Base-by-base conservation (phyloP, 2,888 invertebrate genomes). In the Diachrysia chrysitis region DNA sequence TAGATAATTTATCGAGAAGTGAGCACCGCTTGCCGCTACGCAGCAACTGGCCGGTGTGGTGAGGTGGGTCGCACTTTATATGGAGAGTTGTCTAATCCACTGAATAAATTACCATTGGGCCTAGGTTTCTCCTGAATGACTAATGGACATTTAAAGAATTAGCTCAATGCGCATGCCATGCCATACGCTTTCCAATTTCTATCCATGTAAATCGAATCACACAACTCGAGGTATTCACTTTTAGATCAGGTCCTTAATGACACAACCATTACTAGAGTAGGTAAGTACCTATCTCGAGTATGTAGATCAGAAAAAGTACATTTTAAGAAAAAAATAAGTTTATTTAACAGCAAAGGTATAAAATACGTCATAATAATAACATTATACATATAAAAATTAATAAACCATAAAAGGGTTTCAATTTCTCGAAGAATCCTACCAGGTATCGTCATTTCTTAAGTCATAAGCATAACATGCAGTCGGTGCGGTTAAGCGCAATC, bases 71-170 rank as follows among this genome's bases (percentile, higher is more conserved):
- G 89, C 89, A 88, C 93, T 93, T 92, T 92, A 93, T 91, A 93
- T 91, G 92, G 93, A 90, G 89, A 92, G 90, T 90, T 89, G 92
- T 92, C 90, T 92, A 90, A 92, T 92, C 89, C 86, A 85, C 86
- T 89, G 92, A 88, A 93, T 93, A 92, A 90, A 94, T 94, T 90
- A 90, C 91, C 87, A 89, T 73, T 85, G 86, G 85, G 79, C 87
- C 89, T 91, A 90, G 89, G 93, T 94, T 93, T 93, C 93, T 92
- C 92, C 89, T 91, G 90, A 92, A 92, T 92, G 89, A 89, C 89
- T 92, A 93, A 90, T 92, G 87, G 85, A 86, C 89, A 86, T 89
- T 89, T 89, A 87, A 90, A 89, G 90, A 92, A 90, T 91, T 90
- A 89, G 89, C 89, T 86, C 89, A 87, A 84, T 85, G 86, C 85